These are phyloP conservation scores for Eulemur rufifrons DNA, from an alignment of 2,113 vertebrate genomes.

Conservation along the genomic window DNA sequence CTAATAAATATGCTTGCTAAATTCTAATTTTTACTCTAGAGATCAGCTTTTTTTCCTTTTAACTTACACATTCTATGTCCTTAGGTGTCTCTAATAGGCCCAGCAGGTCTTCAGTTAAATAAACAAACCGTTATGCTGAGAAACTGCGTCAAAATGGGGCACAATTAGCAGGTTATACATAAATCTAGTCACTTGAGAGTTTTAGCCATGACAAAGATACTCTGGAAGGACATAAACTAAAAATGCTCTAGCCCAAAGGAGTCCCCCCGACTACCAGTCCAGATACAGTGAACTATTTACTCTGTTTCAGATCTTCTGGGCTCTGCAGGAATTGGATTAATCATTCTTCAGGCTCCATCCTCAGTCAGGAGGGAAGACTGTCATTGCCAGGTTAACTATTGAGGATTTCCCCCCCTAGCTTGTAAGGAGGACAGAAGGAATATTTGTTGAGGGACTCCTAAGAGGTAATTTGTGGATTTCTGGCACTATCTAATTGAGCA, in stretches of 20 bases:
- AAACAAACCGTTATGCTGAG: slow-evolving; percentile 57
- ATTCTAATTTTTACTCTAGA: background rate
- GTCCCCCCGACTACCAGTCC: background rate
- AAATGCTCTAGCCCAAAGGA: slow-evolving; percentile 9
- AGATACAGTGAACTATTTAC: background rate
- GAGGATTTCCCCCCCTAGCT: background rate
- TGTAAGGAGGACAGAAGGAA: background rate
- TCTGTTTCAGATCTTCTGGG: background rate
- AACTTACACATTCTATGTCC: background rate
- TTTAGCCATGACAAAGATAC: slow-evolving; percentile 45
- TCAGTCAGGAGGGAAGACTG: background rate
- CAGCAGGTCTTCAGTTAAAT: slow-evolving; percentile 7
- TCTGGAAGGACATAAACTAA: background rate
- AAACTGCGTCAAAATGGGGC: slow-evolving; percentile 36
- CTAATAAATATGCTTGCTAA: background rate
- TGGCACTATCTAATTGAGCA: background rate
- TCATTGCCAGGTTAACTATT: background rate
- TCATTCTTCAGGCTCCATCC: background rate
- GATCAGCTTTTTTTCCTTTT: background rate
- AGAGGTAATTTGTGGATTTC: background rate
- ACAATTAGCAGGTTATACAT: slow-evolving; percentile 42
- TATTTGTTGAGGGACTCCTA: background rate
- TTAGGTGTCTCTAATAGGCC: background rate
- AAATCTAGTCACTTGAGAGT: slow-evolving; percentile 60
- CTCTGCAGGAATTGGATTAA: background rate